Conservation (phyloP, 2,113 vertebrate genomes). For the Uria aalge region DNA sequence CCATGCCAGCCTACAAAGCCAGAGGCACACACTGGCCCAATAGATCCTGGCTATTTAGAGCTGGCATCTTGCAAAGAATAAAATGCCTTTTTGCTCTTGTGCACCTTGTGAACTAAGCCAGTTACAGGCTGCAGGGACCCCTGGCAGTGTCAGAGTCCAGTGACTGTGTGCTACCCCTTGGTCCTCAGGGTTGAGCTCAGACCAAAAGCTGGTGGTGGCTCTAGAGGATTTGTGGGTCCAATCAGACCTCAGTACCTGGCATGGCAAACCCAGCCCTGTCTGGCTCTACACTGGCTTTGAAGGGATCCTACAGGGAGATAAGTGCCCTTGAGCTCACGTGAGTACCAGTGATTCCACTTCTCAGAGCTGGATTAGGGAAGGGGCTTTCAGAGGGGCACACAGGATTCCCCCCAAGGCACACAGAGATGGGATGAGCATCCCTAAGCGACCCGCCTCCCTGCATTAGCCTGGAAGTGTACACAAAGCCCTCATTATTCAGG, state of each 20-base stretch:
- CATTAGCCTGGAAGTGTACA: neutral
- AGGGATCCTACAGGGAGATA: neutral
- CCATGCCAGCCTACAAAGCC: neutral
- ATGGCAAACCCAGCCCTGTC: neutral
- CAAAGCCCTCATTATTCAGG: neutral
- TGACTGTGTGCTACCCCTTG: neutral
- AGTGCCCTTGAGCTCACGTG: neutral
- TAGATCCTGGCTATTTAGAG: neutral
- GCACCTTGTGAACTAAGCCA: neutral
- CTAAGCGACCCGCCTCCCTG: neutral
- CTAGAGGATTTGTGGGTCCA: neutral
- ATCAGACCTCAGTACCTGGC: neutral
- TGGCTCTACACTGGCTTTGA: neutral
- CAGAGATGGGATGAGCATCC: neutral
- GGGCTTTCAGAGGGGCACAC: neutral
- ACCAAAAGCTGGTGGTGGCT: neutral
- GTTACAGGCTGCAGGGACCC: neutral
- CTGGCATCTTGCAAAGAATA: neutral
- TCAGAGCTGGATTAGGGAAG: neutral
- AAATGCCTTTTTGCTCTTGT: neutral
- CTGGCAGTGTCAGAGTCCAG: neutral
- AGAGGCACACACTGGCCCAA: neutral
- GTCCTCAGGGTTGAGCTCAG: neutral
- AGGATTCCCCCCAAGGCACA: neutral
- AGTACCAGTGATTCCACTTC: neutral